Conservation (phyloP, 2,888 invertebrate genomes). For the Andrena praecox region DNA sequence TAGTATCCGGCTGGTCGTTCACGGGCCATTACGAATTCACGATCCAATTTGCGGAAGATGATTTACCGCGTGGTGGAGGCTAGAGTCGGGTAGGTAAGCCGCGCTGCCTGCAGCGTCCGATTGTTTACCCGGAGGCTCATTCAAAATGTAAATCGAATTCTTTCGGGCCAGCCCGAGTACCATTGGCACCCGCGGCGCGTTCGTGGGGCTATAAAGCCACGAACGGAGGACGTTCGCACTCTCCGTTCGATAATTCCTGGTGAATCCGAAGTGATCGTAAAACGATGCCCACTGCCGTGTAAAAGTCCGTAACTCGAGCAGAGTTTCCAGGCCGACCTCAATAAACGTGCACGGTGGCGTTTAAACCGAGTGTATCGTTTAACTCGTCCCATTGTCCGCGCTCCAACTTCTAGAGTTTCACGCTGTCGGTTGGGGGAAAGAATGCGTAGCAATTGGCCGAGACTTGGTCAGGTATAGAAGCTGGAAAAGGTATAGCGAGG, state of each 20-base stretch:
- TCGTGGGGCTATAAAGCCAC: neutral
- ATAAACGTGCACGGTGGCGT: neutral
- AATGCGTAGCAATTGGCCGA: neutral
- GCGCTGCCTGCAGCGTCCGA: slow-evolving; percentile 20
- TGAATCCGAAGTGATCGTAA: neutral
- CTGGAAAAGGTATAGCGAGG: neutral
- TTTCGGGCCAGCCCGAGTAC: slow-evolving; percentile 10
- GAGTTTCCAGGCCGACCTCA: neutral
- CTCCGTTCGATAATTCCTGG: neutral
- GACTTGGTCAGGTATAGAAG: neutral
- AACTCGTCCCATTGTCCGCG: neutral
- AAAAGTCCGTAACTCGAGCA: neutral
- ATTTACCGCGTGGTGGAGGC: slow-evolving; percentile 49
- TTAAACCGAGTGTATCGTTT: neutral
- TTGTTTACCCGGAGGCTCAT: slow-evolving; percentile 40
- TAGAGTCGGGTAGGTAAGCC: slow-evolving; percentile 27
- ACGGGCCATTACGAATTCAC: slow-evolving; percentile 46
- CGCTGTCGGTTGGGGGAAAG: neutral
- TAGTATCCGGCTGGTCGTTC: slow-evolving; percentile 10
- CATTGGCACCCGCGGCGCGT: neutral
- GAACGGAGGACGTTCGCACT: neutral
- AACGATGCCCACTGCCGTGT: neutral
- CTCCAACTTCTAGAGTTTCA: neutral
- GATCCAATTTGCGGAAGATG: slow-evolving; percentile 54
- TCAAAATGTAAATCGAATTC: slow-evolving; percentile 48